phyloP scores from a whole-genome alignment of 2,888 invertebrate species.

The Brachyptera putata region DNA sequence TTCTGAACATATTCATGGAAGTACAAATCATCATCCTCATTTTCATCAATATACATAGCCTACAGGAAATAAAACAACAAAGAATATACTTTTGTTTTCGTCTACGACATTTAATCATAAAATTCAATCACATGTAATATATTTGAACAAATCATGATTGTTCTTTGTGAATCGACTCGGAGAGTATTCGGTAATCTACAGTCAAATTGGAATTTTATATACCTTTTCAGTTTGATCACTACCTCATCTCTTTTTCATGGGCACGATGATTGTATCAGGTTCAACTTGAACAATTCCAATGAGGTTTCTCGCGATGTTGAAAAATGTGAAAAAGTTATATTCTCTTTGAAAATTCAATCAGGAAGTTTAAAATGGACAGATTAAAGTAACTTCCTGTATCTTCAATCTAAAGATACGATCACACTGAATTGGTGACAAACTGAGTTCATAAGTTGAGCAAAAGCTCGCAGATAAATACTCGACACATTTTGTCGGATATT shows the following conservation, averaged over 20 bases:
- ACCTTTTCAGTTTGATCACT: background rate
- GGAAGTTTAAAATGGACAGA: constrained; percentile 15
- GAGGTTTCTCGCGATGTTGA: constrained; percentile 9
- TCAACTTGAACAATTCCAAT: background rate
- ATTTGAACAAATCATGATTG: no score
- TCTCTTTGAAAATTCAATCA: constrained; percentile 15
- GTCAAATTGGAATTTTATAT: constrained; percentile 4
- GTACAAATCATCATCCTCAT: no score
- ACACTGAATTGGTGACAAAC: constrained; percentile 16
- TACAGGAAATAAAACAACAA: no score
- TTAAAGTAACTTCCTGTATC: constrained; percentile 14
- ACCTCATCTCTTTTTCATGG: background rate
- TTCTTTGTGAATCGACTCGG: no score
- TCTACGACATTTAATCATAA: no score
- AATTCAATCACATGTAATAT: no score
- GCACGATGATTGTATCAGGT: background rate
- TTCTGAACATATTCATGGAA: no score
- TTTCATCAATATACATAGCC: no score
- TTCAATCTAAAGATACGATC: constrained; percentile 13
- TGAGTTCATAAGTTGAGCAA: background rate
- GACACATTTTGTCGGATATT: background rate
- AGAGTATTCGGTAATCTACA: no score
- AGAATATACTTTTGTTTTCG: no score
- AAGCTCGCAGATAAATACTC: background rate
- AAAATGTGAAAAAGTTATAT: constrained; percentile 17